phyloP scores from a whole-genome alignment of 2,113 vertebrate species.

The Crotalus horridus region DNA sequence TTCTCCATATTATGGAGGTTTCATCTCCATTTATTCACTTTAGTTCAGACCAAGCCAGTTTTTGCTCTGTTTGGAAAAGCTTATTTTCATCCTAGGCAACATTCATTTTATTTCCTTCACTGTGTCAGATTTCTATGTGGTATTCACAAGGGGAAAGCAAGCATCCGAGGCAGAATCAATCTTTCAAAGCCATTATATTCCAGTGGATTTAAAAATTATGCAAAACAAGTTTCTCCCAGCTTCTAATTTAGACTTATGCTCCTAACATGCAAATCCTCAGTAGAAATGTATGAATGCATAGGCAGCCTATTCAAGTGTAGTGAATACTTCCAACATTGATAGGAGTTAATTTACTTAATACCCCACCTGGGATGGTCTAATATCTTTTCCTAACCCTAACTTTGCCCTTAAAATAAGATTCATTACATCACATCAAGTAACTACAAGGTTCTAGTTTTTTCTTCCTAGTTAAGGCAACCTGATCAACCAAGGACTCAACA shows the following conservation, averaged over 20 bases:
- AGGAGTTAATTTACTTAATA: conserved; percentile 53
- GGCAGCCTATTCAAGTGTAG: conserved; percentile 7
- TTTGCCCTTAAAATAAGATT: conserved; percentile 46
- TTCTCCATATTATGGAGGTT: not conserved
- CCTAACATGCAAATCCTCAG: not conserved
- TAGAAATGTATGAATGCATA: not conserved
- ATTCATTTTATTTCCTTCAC: conserved; percentile 2
- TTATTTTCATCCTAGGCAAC: not conserved
- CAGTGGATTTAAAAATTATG: conserved; percentile 19
- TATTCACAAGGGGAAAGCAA: conserved; percentile 17
- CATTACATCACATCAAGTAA: conserved; percentile 63
- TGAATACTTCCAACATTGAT: conserved; percentile 35
- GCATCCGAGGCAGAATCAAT: not conserved
- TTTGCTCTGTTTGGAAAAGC: not conserved
- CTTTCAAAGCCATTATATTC: conserved; percentile 12
- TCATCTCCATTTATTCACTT: conserved; percentile 3
- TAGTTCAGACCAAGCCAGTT: not conserved
- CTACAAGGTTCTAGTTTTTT: conserved; percentile 44
- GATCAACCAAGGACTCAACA: conserved; percentile 23
- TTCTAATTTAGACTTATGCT: conserved; percentile 22
- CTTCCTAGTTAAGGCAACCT: conserved; percentile 36
- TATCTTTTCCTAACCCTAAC: conserved; percentile 34
- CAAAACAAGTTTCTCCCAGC: not conserved
- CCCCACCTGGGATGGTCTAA: conserved; percentile 12
- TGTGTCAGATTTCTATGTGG: not conserved